Evolutionary conservation across 2,888 invertebrate species (phyloP).

Genomic region (Mesochorus sp.): DNA sequence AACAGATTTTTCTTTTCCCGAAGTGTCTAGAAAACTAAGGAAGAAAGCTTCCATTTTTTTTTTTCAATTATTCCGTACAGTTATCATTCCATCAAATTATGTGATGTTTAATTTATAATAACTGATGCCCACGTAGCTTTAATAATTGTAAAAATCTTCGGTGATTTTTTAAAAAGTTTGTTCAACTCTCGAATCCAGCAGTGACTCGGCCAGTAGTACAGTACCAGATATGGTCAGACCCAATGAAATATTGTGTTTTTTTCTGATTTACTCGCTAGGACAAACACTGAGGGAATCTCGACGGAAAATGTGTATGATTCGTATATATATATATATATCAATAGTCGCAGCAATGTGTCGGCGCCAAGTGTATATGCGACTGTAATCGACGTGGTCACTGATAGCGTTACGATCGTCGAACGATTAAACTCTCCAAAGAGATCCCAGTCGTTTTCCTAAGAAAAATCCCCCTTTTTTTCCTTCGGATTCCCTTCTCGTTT

Average conservation of each 20-base stretch:
- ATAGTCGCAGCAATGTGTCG: conserved; percentile 26
- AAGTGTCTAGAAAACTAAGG: too few relatives aligned
- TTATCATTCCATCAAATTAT: too few relatives aligned
- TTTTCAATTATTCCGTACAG: too few relatives aligned
- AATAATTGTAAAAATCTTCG: too few relatives aligned
- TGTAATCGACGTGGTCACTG: conserved; percentile 50
- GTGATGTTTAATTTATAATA: too few relatives aligned
- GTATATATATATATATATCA: too few relatives aligned
- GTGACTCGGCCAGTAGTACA: conserved; percentile 25
- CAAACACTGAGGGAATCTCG: neutral
- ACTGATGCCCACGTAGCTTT: too few relatives aligned
- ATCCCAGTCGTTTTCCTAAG: conserved; percentile 35
- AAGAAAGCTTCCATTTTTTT: too few relatives aligned
- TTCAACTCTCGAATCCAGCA: conserved; percentile 6
- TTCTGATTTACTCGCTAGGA: neutral
- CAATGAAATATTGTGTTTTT: neutral
- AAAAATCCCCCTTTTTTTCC: neutral
- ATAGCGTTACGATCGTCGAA: conserved; percentile 48
- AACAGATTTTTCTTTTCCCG: neutral
- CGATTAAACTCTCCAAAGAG: conserved; percentile 58
- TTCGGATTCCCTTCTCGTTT: conserved; percentile 27
- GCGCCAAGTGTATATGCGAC: conserved; percentile 53
- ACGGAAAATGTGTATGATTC: too few relatives aligned
- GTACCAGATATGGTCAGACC: conserved; percentile 44
- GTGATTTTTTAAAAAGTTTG: too few relatives aligned